Percentiles rank a stretch among this genome's conserved stretches.
Conservation (phyloP, 2,888 invertebrate species). For the Carabus problematicus region DNA sequence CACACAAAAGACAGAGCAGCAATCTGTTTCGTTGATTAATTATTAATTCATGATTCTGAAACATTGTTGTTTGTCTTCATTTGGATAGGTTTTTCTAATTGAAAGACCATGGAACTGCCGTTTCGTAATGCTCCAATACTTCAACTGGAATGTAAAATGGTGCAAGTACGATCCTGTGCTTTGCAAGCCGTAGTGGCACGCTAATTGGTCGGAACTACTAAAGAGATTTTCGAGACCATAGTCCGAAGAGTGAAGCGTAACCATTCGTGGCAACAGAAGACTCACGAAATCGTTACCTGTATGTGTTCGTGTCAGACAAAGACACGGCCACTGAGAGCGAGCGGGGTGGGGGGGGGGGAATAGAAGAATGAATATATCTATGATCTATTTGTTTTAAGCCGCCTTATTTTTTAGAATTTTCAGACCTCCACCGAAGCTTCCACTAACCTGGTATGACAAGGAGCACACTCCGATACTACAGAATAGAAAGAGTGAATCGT, state of each 20-base stretch:
- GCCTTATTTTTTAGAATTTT: slow-evolving; percentile 51
- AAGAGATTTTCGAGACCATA: slow-evolving; percentile 5
- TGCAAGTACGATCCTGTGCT: neutral
- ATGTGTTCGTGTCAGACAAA: neutral
- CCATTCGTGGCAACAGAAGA: slow-evolving; percentile 7
- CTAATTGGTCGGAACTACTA: slow-evolving; percentile 24
- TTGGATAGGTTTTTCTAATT: too few relatives aligned
- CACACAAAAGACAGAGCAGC: too few relatives aligned
- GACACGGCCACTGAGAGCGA: slow-evolving; percentile 16
- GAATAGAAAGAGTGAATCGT: neutral
- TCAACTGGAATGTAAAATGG: too few relatives aligned
- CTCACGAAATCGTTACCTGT: neutral
- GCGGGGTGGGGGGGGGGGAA: too few relatives aligned
- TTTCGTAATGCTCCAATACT: too few relatives aligned
- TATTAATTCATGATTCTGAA: too few relatives aligned
- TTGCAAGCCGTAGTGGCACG: neutral
- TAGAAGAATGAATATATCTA: slow-evolving; percentile 39
- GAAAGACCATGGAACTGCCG: too few relatives aligned
- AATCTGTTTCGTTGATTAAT: too few relatives aligned
- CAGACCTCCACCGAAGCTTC: slow-evolving; percentile 54
- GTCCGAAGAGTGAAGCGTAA: slow-evolving; percentile 18
- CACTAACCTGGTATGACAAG: slow-evolving; percentile 25
- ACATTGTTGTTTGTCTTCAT: too few relatives aligned
- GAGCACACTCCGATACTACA: neutral
- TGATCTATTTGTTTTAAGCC: slow-evolving; percentile 42